phyloP scores from a whole-genome alignment of 1,140 invertebrate genomes.

The Triops longicaudatus region DNA sequence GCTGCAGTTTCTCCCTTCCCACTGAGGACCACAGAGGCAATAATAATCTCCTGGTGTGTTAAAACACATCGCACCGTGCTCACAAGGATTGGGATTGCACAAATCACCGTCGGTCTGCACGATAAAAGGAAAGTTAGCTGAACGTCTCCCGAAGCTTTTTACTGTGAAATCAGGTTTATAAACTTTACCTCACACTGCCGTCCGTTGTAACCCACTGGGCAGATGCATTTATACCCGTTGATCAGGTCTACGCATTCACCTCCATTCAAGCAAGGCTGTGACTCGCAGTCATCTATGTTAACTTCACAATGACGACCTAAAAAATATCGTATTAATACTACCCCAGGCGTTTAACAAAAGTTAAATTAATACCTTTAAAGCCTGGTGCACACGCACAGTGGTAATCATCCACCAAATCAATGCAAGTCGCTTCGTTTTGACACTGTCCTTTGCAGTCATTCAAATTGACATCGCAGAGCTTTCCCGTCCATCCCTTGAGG shows the following conservation, averaged over 20 bases:
- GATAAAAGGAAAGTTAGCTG: not conserved
- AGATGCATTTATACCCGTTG: slow-evolving; percentile 41
- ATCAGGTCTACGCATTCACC: slow-evolving; percentile 47
- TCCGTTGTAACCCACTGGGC: slow-evolving; percentile 62
- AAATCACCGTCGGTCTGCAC: slow-evolving; percentile 69
- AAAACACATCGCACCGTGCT: slow-evolving; percentile 67
- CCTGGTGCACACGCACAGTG: slow-evolving; percentile 67
- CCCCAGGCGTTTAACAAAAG: too few relatives aligned
- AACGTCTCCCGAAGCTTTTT: slow-evolving; percentile 32
- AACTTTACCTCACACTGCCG: slow-evolving; percentile 63
- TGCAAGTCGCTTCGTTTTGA: slow-evolving; percentile 44
- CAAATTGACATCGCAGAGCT: slow-evolving; percentile 43
- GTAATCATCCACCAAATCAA: slow-evolving; percentile 42
- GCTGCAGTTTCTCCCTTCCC: slow-evolving; percentile 84
- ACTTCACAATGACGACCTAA: slow-evolving; percentile 40
- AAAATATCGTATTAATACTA: not conserved
- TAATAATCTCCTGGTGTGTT: slow-evolving; percentile 74
- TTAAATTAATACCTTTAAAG: slow-evolving; percentile 54
- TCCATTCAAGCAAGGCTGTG: slow-evolving; percentile 43
- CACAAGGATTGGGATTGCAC: slow-evolving; percentile 70
- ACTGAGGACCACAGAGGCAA: slow-evolving; percentile 77
- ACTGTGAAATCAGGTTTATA: not conserved
- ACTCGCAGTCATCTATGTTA: slow-evolving; percentile 35
- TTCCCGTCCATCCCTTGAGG: slow-evolving; percentile 42
- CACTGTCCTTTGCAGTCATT: slow-evolving; percentile 74